Percentiles rank a stretch among this genome's conserved stretches.
Evolutionary conservation across 2,797 vertebrate species (phyloP).

Genomic region (Argentina silus): DNA sequence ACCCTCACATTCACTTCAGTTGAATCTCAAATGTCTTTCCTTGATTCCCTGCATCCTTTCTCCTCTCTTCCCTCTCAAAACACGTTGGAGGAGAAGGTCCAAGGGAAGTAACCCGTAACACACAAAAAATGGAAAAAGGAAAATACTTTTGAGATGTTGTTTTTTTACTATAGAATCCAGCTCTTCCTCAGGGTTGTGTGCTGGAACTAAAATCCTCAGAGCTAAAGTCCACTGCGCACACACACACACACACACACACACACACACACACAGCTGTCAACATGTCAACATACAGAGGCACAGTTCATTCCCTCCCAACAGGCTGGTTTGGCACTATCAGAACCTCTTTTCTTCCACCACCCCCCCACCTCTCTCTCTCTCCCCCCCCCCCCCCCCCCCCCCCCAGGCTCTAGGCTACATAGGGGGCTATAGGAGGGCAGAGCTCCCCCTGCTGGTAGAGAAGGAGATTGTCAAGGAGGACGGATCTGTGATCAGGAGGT

Average conservation of each 20-base stretch:
- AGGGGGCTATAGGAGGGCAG: slow-evolving; percentile 77
- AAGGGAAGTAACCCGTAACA: too few species aligned
- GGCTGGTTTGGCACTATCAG: background rate
- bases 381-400: slow-evolving; percentile 29
- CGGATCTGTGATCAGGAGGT: slow-evolving; percentile 90
- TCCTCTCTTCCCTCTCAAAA: too few species aligned
- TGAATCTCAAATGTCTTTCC: too few species aligned
- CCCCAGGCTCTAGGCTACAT: slow-evolving; percentile 85
- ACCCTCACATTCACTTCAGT: background rate
- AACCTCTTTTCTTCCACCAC: background rate
- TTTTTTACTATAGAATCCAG: background rate
- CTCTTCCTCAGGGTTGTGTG: too few species aligned
- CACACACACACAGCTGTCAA: too few species aligned
- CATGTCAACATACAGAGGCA: too few species aligned
- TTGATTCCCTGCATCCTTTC: background rate
- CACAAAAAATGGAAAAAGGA: too few species aligned
- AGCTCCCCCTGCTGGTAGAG: slow-evolving; percentile 85
- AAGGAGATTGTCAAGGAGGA: slow-evolving; percentile 83
- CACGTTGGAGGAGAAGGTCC: too few species aligned
- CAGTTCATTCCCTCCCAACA: background rate
- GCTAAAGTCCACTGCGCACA: too few species aligned
- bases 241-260: too few species aligned
- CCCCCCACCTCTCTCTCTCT: slow-evolving; percentile 27
- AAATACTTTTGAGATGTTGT: background rate
- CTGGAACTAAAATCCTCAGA: too few species aligned